A percentile compares a stretch with the other conserved stretches of the same genome.
Evolutionary conservation across 2,888 invertebrate genomes (phyloP).

Genomic region (Pilophorus perplexus): DNA sequence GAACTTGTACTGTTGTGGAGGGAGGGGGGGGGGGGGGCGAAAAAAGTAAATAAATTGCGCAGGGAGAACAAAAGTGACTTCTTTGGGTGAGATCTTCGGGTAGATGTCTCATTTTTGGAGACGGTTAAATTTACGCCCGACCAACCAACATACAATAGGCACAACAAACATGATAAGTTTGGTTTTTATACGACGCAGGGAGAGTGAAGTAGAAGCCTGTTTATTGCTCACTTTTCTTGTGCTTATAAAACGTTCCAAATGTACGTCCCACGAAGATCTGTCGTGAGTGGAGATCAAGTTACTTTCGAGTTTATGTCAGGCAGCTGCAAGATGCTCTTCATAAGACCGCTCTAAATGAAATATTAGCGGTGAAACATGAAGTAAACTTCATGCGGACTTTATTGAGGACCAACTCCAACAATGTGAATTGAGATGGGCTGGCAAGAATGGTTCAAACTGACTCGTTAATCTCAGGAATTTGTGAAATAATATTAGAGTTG

Average conservation of each 20-base stretch:
- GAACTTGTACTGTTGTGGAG: background rate
- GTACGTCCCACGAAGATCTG: background rate
- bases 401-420: background rate
- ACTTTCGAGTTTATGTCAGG: constrained; percentile 24
- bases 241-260: background rate
- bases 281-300: constrained; percentile 20
- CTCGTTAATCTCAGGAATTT: too few relatives aligned
- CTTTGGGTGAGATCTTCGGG: constrained; percentile 33
- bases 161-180: constrained; percentile 31
- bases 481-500: too few relatives aligned
- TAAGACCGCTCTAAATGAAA: constrained; percentile 21
- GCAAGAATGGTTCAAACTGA: too few relatives aligned
- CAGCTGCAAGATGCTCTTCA: constrained; percentile 8
- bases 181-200: constrained; percentile 4
- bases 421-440: too few relatives aligned
- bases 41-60: constrained; percentile 30
- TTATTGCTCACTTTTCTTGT: constrained; percentile 6
- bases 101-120: constrained; percentile 37
- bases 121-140: constrained; percentile 25
- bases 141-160: constrained; percentile 24
- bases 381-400: constrained; percentile 16
- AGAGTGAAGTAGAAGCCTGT: constrained; percentile 2
- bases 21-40: constrained; percentile 1
- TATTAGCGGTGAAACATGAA: constrained; percentile 3
- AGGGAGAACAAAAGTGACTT: constrained; percentile 33